phyloP scores from a whole-genome alignment of 2,797 vertebrate genomes.

The Falco cherrug region DNA sequence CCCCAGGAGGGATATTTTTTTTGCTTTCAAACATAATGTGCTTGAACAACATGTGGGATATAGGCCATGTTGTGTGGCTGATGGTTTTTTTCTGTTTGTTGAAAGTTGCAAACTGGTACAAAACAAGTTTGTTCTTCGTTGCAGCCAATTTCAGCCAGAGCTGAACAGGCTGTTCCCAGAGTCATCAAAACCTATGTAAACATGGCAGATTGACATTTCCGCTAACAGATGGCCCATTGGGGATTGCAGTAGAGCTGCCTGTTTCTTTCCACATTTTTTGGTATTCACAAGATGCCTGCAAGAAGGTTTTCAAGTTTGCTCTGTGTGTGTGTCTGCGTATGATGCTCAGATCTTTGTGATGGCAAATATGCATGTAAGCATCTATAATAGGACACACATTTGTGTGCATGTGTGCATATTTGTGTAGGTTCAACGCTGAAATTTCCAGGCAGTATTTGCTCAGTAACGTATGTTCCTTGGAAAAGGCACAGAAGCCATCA shows the following conservation, averaged over 20 bases:
- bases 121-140: constrained; percentile 69
- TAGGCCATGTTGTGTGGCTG: constrained; percentile 55
- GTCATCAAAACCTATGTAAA: constrained; percentile 74
- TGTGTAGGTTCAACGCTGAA: constrained; percentile 29
- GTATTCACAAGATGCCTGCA: constrained; percentile 68
- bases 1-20: not conserved
- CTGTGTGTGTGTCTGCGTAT: not conserved
- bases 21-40: not conserved
- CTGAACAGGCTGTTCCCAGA: constrained; percentile 70
- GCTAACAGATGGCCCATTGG: constrained; percentile 65
- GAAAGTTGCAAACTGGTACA: constrained; percentile 70
- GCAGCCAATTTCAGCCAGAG: constrained; percentile 72
- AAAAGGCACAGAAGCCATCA: constrained; percentile 61
- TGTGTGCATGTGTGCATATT: constrained; percentile 23
- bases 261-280: constrained; percentile 54
- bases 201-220: constrained; percentile 72
- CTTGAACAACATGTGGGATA: constrained; percentile 51
- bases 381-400: constrained; percentile 54
- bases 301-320: constrained; percentile 61
- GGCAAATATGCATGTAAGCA: constrained; percentile 46
- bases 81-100: constrained; percentile 64
- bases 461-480: constrained; percentile 66
- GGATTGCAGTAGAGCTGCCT: constrained; percentile 60
- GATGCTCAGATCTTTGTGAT: constrained; percentile 58
- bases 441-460: constrained; percentile 62